Percentiles rank a stretch among this genome's conserved stretches.
phyloP scores from a whole-genome alignment of 2,888 invertebrate species.

The Eristalis pertinax region DNA sequence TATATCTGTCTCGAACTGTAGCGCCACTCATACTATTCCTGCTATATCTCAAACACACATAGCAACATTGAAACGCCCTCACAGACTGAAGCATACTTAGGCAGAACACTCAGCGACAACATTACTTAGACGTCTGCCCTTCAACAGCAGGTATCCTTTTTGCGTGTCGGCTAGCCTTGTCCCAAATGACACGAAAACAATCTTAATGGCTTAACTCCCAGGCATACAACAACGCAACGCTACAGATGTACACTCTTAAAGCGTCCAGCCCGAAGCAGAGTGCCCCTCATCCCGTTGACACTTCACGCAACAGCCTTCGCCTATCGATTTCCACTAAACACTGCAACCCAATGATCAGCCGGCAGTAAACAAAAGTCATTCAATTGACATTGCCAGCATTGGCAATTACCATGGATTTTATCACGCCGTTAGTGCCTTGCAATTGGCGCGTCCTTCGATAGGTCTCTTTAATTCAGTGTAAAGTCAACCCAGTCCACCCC shows the following conservation, averaged over 20 bases:
- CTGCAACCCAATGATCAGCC: background rate
- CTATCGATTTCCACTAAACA: background rate
- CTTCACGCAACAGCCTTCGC: background rate
- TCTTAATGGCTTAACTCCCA: background rate
- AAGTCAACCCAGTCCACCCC: background rate
- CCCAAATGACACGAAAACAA: background rate
- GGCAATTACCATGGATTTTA: background rate
- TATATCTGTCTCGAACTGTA: too few relatives aligned
- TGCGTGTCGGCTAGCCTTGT: too few relatives aligned
- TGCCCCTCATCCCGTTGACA: background rate
- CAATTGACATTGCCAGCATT: background rate
- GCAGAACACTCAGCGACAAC: too few relatives aligned
- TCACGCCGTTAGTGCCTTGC: background rate
- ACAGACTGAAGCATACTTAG: too few relatives aligned
- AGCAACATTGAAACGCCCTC: too few relatives aligned
- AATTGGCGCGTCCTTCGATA: constrained; percentile 31
- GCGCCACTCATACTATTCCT: too few relatives aligned
- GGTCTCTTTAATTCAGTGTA: background rate
- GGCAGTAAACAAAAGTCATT: background rate
- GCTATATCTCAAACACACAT: too few relatives aligned
- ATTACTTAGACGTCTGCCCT: too few relatives aligned
- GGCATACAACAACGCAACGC: background rate
- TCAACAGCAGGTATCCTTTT: too few relatives aligned
- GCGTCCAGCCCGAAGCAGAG: background rate
- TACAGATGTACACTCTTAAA: background rate